Conservation (phyloP, 1,140 invertebrate species). For the Andricus grossulariae region DNA sequence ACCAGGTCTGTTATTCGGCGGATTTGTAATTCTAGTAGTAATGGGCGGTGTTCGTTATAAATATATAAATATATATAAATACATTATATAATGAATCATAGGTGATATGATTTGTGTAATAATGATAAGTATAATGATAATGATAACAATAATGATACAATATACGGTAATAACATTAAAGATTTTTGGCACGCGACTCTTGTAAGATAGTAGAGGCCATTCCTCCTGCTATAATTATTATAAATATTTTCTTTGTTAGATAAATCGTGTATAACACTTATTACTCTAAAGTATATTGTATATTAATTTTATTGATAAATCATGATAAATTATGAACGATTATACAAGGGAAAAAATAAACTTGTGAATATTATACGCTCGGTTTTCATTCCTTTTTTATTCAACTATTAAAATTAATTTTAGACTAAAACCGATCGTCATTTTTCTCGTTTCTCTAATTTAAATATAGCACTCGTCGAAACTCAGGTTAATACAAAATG, state of each 20-base stretch:
- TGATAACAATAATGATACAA: slow-evolving; percentile 63
- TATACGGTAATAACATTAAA: slow-evolving; percentile 60
- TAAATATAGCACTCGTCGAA: slow-evolving; percentile 29
- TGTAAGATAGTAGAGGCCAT: slow-evolving; percentile 75
- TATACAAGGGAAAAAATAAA: slow-evolving; percentile 61
- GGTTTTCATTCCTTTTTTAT: slow-evolving; percentile 34
- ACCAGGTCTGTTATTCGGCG: slow-evolving; percentile 48
- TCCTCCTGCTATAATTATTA: slow-evolving; percentile 72
- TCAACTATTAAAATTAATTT: neutral
- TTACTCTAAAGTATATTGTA: slow-evolving; percentile 71
- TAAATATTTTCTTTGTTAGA: slow-evolving; percentile 42
- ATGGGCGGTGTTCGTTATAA: slow-evolving; percentile 76
- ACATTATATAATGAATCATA: slow-evolving; percentile 69
- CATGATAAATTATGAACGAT: slow-evolving; percentile 70
- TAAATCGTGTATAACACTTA: slow-evolving; percentile 65
- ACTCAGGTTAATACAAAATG: slow-evolving; percentile 6
- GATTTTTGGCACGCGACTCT: slow-evolving; percentile 73
- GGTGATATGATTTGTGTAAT: slow-evolving; percentile 73
- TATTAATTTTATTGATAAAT: slow-evolving; percentile 73
- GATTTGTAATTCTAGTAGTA: slow-evolving; percentile 75
- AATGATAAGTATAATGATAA: slow-evolving; percentile 67
- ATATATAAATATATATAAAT: slow-evolving; percentile 72
- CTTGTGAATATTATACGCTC: slow-evolving; percentile 66
- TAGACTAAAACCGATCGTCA: slow-evolving; percentile 22
- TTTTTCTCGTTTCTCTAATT: slow-evolving; percentile 35